Conservation (phyloP, 1,140 invertebrate species). For the Drosophila santomea region DNA sequence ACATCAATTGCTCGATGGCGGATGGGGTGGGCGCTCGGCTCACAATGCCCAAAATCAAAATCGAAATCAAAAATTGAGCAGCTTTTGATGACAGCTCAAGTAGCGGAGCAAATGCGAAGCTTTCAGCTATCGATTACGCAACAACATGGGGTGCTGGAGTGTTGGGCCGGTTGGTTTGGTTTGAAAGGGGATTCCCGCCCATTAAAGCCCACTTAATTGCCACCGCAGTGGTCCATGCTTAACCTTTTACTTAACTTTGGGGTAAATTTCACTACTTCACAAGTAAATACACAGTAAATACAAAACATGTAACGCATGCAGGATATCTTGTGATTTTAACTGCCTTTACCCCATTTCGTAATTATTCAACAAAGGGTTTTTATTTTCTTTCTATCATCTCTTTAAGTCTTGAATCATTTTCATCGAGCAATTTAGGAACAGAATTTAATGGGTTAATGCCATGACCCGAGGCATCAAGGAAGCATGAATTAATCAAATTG, state of each 20-base stretch:
- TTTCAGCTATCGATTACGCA: constrained; percentile 57
- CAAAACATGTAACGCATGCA: too few relatives aligned
- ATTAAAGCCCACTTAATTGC: neutral
- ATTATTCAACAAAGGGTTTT: too few relatives aligned
- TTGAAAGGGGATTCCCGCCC: neutral
- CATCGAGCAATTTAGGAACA: neutral
- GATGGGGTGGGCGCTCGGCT: neutral
- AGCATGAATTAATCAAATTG: constrained; percentile 79
- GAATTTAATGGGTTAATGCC: constrained; percentile 29
- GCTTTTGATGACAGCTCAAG: constrained; percentile 82
- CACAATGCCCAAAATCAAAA: constrained; percentile 54
- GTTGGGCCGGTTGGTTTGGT: too few relatives aligned
- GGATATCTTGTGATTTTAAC: too few relatives aligned
- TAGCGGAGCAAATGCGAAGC: constrained; percentile 45
- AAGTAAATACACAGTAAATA: too few relatives aligned
- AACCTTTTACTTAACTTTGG: neutral
- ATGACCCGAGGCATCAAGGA: constrained; percentile 42
- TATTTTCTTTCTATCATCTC: neutral
- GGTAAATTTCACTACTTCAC: neutral
- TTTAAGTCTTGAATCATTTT: neutral
- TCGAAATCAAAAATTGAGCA: constrained; percentile 81
- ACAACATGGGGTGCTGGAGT: neutral
- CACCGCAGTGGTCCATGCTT: neutral
- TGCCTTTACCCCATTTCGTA: too few relatives aligned
- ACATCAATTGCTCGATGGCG: neutral